A percentile compares a stretch with the other conserved stretches of the same genome.
Evolutionary conservation across 2,113 vertebrate genomes (phyloP).

Genomic region (Apodemus sylvaticus): DNA sequence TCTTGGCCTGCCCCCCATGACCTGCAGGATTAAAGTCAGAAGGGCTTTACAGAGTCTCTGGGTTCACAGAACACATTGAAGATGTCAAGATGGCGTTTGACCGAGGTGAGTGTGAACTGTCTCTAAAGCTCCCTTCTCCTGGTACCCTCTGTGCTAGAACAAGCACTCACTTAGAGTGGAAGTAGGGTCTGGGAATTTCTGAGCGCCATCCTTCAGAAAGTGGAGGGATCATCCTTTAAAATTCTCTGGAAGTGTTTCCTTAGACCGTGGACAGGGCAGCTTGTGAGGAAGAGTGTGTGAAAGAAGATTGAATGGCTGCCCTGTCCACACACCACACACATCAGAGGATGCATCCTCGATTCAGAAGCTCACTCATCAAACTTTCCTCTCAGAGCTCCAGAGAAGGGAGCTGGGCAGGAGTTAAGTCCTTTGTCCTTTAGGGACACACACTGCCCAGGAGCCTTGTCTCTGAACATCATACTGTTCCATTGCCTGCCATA

Average conservation of each 20-base stretch:
- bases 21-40: slow-evolving; percentile 94
- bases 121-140: not conserved
- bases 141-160: not conserved
- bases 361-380: not conserved
- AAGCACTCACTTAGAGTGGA: not conserved
- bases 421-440: not conserved
- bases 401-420: not conserved
- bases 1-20: slow-evolving; percentile 63
- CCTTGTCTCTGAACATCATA: not conserved
- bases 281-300: not conserved
- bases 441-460: not conserved
- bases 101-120: slow-evolving; percentile 87
- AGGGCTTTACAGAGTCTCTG: slow-evolving; percentile 97
- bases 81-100: slow-evolving; percentile 97
- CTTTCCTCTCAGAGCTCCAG: not conserved
- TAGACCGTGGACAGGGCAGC: not conserved
- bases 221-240: not conserved
- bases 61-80: slow-evolving; percentile 97
- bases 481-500: not conserved
- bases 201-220: not conserved
- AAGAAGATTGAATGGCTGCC: not conserved
- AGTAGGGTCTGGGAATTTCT: not conserved
- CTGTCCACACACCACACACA: not conserved
- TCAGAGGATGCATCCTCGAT: too few species aligned
- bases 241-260: not conserved